Percentiles rank a stretch among this genome's conserved stretches.
These are phyloP conservation scores for Chloroclystis v-ata DNA, from an alignment of 2,888 invertebrate species.

Conservation along the genomic window DNA sequence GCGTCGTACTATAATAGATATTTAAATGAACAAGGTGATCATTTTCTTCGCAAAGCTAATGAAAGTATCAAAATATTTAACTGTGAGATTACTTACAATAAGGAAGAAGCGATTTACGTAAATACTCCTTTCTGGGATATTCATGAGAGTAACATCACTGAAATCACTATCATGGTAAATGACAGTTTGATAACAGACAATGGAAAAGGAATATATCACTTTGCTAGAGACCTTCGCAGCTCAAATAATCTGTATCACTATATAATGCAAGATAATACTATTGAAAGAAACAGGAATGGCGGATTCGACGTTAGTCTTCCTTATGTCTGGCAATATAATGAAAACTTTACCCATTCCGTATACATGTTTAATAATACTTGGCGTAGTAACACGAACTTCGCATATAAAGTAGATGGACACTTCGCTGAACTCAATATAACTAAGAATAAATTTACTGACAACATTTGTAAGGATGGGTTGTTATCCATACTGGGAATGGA, in stretches of 20 bases:
- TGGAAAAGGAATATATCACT: slow-evolving; percentile 90
- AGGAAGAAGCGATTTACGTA: slow-evolving; percentile 87
- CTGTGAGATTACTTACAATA: slow-evolving; percentile 89
- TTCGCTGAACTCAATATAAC: slow-evolving; percentile 93
- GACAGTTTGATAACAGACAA: slow-evolving; percentile 91
- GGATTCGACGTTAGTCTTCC: slow-evolving; percentile 94
- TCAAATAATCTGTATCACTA: slow-evolving; percentile 99
- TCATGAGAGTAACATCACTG: slow-evolving; percentile 90
- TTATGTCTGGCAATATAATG: slow-evolving; percentile 96
- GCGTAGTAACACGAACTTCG: slow-evolving; percentile 90
- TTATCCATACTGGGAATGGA: slow-evolving; percentile 96
- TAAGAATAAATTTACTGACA: slow-evolving; percentile 89
- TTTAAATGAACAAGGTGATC: slow-evolving; percentile 90
- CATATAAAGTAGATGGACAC: slow-evolving; percentile 92
- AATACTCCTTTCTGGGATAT: slow-evolving; percentile 93
- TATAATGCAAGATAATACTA: slow-evolving; percentile 89
- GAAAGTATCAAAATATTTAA: slow-evolving; percentile 89
- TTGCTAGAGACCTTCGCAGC: slow-evolving; percentile 94
- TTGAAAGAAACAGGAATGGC: slow-evolving; percentile 90
- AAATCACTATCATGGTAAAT: slow-evolving; percentile 93
- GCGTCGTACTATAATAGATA: slow-evolving; percentile 93
- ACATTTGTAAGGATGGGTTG: slow-evolving; percentile 88
- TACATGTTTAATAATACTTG: slow-evolving; percentile 92
- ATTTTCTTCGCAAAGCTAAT: slow-evolving; percentile 91
- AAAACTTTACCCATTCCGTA: slow-evolving; percentile 95